Percentiles rank a stretch among this genome's conserved stretches.
These are phyloP conservation scores for Xylocopa sonorina DNA, from an alignment of 1,140 invertebrate species.

Conservation along the genomic window DNA sequence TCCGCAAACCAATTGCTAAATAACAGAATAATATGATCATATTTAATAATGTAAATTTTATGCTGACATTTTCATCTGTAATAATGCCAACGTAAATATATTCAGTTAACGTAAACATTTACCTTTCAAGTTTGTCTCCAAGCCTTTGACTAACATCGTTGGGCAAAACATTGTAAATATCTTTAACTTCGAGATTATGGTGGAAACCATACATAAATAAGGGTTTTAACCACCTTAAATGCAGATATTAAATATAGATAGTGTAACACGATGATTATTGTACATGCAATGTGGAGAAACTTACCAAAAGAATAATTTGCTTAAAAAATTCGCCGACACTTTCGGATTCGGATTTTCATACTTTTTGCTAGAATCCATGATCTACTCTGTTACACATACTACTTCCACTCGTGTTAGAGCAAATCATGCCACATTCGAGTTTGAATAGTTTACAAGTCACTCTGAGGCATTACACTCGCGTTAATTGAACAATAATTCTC, in stretches of 20 bases:
- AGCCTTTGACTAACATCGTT: conserved; percentile 83
- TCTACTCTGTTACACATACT: neutral
- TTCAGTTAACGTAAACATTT: conserved; percentile 54
- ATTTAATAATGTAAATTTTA: neutral
- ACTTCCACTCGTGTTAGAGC: neutral
- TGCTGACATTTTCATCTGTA: neutral
- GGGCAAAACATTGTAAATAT: conserved; percentile 82
- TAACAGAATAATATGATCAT: neutral
- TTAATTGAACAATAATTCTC: conserved; percentile 2
- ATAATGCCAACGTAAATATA: neutral
- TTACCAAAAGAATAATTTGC: conserved; percentile 81
- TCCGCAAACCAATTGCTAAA: conserved; percentile 78
- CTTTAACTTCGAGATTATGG: conserved; percentile 72
- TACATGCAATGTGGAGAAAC: no score
- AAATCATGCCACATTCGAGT: conserved; percentile 9
- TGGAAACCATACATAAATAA: conserved; percentile 71
- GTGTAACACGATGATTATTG: neutral
- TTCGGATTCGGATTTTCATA: conserved; percentile 80
- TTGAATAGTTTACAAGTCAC: neutral
- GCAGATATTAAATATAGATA: neutral
- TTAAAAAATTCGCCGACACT: conserved; percentile 76
- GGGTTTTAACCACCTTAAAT: conserved; percentile 74
- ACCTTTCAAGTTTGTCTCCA: conserved; percentile 85
- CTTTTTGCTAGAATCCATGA: conserved; percentile 80
- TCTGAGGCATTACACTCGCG: neutral